Conservation (phyloP, 1,140 invertebrate species). For the Augochlora pura region DNA sequence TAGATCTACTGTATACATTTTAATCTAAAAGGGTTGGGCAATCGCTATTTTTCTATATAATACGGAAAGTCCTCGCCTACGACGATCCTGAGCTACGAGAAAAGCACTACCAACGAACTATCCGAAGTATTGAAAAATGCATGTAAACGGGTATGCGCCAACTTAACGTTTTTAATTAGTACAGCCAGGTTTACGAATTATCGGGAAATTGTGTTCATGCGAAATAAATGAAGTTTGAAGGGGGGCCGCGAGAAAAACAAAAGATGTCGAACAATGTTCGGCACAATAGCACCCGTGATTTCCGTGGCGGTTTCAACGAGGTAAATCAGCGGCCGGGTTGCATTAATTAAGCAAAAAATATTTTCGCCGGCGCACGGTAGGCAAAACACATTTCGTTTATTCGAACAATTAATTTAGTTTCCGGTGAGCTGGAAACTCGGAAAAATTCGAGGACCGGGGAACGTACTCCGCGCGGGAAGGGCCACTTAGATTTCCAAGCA, state of each 20-base stretch:
- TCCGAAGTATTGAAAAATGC: too few species aligned
- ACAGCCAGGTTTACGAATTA: not conserved
- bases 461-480: constrained; percentile 18
- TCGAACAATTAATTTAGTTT: constrained; percentile 16
- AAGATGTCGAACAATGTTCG: too few species aligned
- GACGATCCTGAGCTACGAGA: too few species aligned
- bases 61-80: too few species aligned
- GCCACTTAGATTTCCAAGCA: constrained; percentile 28
- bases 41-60: too few species aligned
- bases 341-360: not conserved
- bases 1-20: too few species aligned
- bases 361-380: not conserved
- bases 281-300: too few species aligned
- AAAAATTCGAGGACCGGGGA: constrained; percentile 48
- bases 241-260: not conserved
- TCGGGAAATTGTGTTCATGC: not conserved
- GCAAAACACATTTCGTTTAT: not conserved
- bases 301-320: too few species aligned
- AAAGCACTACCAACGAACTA: too few species aligned
- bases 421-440: constrained; percentile 40
- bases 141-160: too few species aligned
- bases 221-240: not conserved
- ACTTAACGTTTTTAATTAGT: too few species aligned
- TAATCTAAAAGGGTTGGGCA: too few species aligned
- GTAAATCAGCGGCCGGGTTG: not conserved